Conservation (phyloP, 2,797 vertebrate genomes). For the Enteromius afrohamiltoni region DNA sequence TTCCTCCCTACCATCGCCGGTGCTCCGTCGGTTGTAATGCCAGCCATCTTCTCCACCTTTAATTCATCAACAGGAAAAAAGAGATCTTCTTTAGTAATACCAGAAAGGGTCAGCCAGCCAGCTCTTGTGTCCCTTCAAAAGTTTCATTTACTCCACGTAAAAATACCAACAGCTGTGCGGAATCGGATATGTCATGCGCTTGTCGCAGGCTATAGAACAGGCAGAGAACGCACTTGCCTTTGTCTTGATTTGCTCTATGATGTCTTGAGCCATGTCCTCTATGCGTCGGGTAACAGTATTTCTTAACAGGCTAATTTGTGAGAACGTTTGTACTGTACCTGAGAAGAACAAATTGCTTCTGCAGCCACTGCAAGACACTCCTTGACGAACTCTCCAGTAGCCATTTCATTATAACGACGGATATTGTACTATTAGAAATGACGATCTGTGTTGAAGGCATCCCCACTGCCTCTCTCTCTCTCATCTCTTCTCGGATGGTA, state of each 20-base stretch:
- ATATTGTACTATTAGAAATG: no score
- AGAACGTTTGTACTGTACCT: not conserved
- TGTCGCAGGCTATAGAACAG: not conserved
- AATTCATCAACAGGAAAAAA: not conserved
- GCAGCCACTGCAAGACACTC: not conserved
- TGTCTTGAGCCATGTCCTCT: not conserved
- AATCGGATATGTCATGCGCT: not conserved
- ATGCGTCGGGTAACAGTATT: not conserved
- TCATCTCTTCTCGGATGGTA: no score
- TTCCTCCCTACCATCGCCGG: no score
- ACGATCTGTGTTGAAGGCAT: no score
- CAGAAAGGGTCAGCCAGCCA: conserved; percentile 3
- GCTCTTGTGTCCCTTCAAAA: not conserved
- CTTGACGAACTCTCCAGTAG: not conserved
- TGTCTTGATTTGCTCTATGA: not conserved
- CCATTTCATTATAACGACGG: no score
- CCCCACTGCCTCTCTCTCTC: no score
- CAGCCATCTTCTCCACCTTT: not conserved
- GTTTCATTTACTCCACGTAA: not conserved
- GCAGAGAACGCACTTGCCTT: not conserved
- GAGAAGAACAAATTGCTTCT: conserved; percentile 2
- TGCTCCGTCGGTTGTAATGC: not conserved
- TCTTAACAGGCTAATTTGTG: not conserved
- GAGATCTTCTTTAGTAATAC: not conserved
- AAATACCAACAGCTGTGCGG: not conserved